Percentiles rank a stretch among this genome's conserved stretches.
Conservation (phyloP, 2,113 vertebrate species). For the Barnardius zonarius region DNA sequence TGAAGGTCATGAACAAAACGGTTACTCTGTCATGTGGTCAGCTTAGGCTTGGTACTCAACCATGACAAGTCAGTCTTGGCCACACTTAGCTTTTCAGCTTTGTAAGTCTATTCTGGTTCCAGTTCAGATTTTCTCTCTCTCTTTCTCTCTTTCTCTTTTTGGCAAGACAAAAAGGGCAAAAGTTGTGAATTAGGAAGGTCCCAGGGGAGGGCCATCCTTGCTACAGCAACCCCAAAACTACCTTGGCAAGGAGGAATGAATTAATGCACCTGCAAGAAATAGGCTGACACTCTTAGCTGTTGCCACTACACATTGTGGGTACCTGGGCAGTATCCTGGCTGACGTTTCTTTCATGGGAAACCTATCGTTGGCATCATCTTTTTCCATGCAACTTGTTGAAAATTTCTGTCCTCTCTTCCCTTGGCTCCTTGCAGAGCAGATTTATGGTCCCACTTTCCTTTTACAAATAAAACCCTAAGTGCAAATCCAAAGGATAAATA, state of each 20-base stretch:
- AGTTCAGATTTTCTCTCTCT: background rate
- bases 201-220: background rate
- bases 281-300: background rate
- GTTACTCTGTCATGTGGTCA: background rate
- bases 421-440: constrained; percentile 14
- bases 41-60: background rate
- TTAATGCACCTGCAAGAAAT: background rate
- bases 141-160: background rate
- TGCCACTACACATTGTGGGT: background rate
- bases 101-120: background rate
- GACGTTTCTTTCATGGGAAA: background rate
- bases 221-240: background rate
- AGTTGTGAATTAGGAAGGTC: background rate
- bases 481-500: constrained; percentile 48
- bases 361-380: background rate
- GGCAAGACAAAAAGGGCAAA: background rate
- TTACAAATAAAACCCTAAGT: constrained; percentile 37
- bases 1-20: background rate
- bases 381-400: background rate
- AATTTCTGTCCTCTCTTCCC: constrained; percentile 6
- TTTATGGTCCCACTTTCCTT: constrained; percentile 38
- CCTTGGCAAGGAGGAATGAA: background rate
- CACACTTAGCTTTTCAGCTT: background rate
- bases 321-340: background rate
- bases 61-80: background rate